Conservation (phyloP, 2,797 vertebrate genomes). For the Argya squamiceps region DNA sequence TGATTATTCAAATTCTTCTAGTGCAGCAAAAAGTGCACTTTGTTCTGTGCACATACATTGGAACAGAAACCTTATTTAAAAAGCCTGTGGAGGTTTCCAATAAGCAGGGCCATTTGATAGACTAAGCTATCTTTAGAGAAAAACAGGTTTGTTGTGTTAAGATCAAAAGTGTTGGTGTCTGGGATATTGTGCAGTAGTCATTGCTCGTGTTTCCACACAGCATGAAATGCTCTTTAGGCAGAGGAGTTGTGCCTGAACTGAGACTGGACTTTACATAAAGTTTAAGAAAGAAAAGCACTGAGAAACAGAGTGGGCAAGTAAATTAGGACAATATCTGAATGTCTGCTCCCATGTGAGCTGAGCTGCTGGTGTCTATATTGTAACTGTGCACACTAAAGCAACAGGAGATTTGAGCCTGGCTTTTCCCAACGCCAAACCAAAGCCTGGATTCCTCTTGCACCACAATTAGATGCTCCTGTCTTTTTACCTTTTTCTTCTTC, state of each 20-base stretch:
- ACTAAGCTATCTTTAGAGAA: neutral
- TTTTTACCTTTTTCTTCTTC: neutral
- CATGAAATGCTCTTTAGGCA: neutral
- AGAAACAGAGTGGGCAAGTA: neutral
- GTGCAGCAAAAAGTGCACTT: neutral
- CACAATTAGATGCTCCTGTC: neutral
- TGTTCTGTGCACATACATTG: neutral
- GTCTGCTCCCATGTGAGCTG: rapidly evolving
- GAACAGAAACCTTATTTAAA: neutral
- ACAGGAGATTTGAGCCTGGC: neutral
- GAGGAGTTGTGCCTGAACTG: neutral
- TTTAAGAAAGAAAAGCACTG: neutral
- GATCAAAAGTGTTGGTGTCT: neutral
- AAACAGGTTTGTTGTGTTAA: neutral
- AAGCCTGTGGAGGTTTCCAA: neutral
- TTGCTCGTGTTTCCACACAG: neutral
- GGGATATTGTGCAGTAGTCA: neutral
- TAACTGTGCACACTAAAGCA: neutral
- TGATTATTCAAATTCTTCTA: neutral
- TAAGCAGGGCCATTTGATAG: neutral
- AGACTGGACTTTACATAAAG: neutral
- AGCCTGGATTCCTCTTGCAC: neutral
- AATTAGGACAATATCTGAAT: neutral
- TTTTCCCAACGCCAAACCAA: neutral
- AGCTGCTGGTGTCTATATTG: neutral